Conservation (phyloP, 1,140 invertebrate species). For the Drosophila micromelanica region DNA sequence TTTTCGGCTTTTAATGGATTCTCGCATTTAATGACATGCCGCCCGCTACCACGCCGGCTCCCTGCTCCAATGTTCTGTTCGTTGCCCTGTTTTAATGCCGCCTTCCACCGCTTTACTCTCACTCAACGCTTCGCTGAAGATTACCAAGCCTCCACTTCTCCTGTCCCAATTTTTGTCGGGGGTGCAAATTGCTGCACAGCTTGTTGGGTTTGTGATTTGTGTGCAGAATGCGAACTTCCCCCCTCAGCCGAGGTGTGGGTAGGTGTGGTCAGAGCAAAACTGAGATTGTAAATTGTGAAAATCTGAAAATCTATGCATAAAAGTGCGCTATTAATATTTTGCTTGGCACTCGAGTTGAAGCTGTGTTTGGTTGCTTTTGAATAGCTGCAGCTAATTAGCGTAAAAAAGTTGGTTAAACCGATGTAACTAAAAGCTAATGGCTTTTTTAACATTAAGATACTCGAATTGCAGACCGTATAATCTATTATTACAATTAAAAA, state of each 20-base stretch:
- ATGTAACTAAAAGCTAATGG: not conserved
- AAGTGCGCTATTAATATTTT: conserved; percentile 34
- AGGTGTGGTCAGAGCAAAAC: not conserved
- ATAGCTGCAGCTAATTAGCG: conserved; percentile 15
- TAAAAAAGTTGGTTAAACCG: conserved; percentile 14
- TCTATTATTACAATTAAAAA: too few species aligned
- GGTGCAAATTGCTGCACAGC: conserved; percentile 67
- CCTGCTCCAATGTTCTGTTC: not conserved
- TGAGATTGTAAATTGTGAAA: conserved; percentile 32
- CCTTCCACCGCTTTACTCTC: conserved; percentile 20
- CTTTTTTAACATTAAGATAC: not conserved
- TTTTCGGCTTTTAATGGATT: conserved; percentile 83
- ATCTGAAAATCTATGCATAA: conserved; percentile 36
- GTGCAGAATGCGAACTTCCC: conserved; percentile 10
- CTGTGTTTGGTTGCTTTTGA: conserved; percentile 13
- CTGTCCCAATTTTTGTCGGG: not conserved
- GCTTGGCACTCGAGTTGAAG: conserved; percentile 11
- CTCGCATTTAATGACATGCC: conserved; percentile 73
- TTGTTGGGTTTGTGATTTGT: conserved; percentile 76
- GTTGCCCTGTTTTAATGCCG: conserved; percentile 37
- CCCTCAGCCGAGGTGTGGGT: conserved; percentile 1
- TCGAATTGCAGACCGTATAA: not conserved
- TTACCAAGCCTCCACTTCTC: conserved; percentile 37
- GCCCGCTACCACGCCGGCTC: conserved; percentile 5
- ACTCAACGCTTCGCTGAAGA: conserved; percentile 59